Evolutionary conservation across 1,140 invertebrate species (phyloP).

Genomic region (Drosophila insularis): DNA sequence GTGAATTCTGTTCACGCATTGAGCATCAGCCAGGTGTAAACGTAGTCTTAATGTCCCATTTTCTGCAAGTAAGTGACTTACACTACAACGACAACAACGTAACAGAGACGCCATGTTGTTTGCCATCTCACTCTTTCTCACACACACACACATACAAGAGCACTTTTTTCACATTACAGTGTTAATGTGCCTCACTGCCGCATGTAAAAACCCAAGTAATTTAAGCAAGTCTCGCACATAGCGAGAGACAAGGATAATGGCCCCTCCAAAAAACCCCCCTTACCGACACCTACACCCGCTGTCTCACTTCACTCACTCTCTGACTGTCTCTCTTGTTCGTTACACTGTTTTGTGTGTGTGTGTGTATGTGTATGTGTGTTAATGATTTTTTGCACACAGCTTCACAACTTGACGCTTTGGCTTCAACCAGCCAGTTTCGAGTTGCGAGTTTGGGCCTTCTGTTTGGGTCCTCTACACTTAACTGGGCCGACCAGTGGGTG

Average conservation of each 20-base stretch:
- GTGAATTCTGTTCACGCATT: too few species aligned
- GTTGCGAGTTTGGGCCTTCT: neutral
- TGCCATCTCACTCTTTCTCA: conserved; percentile 16
- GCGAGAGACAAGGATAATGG: conserved; percentile 27
- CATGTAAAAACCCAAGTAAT: conserved; percentile 81
- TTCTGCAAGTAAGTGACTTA: conserved; percentile 66
- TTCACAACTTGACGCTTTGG: conserved; percentile 77
- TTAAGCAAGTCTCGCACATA: conserved; percentile 67
- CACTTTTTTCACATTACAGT: conserved; percentile 82
- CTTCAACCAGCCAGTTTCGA: conserved; percentile 32
- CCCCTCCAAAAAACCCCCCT: neutral
- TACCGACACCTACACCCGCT: neutral
- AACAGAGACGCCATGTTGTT: conserved; percentile 75
- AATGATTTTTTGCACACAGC: conserved; percentile 82
- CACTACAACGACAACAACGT: conserved; percentile 55
- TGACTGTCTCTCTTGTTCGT: neutral
- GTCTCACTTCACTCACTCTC: neutral
- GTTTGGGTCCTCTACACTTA: neutral
- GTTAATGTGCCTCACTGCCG: conserved; percentile 82
- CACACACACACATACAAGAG: conserved; percentile 37
- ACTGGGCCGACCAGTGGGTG: conserved; percentile 23
- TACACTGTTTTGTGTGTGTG: conserved; percentile 2
- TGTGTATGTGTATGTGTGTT: conserved; percentile 74
- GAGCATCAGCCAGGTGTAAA: conserved; percentile 18
- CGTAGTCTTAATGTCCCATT: conserved; percentile 21